These are phyloP conservation scores for Chouioia cunea DNA, from an alignment of 2,888 invertebrate genomes.

Conservation along the genomic window DNA sequence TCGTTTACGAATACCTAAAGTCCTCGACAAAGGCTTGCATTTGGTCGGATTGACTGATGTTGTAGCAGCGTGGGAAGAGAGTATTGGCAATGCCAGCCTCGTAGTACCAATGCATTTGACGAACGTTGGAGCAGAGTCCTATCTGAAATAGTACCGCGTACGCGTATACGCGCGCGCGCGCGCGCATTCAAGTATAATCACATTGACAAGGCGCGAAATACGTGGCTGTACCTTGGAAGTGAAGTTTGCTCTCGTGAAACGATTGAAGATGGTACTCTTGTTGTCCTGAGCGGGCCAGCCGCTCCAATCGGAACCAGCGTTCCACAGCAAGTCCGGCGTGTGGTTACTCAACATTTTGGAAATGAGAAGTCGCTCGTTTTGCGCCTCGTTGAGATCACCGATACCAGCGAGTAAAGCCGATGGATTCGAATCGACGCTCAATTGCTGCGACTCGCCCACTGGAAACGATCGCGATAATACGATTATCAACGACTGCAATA, in stretches of 20 bases:
- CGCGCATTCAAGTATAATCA: neutral
- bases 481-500: neutral
- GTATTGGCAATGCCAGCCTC: slow-evolving; percentile 85
- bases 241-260: slow-evolving; percentile 88
- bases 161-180: no score
- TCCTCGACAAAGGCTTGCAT: slow-evolving; percentile 88
- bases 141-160: slow-evolving; percentile 59
- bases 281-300: slow-evolving; percentile 76
- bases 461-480: neutral
- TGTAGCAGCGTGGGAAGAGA: slow-evolving; percentile 89
- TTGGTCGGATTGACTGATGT: slow-evolving; percentile 85
- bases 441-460: slow-evolving; percentile 26
- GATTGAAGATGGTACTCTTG: slow-evolving; percentile 80
- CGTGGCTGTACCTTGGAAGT: slow-evolving; percentile 83
- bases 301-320: slow-evolving; percentile 85
- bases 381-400: slow-evolving; percentile 60
- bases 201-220: neutral
- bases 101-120: slow-evolving; percentile 88
- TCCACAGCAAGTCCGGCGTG: slow-evolving; percentile 91
- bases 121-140: slow-evolving; percentile 82
- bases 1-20: no score
- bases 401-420: slow-evolving; percentile 60
- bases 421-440: slow-evolving; percentile 59
- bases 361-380: slow-evolving; percentile 67
- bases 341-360: slow-evolving; percentile 84